Base-by-base conservation (phyloP, 2,888 invertebrate species). In the Sisyra terminalis region DNA sequence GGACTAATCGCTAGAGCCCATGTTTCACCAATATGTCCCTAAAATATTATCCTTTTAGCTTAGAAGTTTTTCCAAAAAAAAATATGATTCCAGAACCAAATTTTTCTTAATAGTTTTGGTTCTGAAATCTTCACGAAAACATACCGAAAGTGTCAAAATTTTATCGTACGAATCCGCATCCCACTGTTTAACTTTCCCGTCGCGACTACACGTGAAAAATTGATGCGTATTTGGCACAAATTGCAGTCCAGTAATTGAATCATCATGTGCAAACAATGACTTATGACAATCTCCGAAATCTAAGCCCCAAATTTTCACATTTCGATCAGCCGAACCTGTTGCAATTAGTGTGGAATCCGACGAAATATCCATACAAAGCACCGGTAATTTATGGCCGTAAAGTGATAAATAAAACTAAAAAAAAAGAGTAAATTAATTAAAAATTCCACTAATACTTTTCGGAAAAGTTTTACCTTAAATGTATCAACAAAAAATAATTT, bases 251-350 rank as follows among this genome's bases (percentile, higher is more conserved):
- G 89, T 92, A 8, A 98, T 78, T 0, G 93, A 87, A 60, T 94
- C 93, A 54, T 96, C 92, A 60, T 98, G 97, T 0, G 94, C 96
- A 61, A 94, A 90, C 50, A 97, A 71, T 0, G 93, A 93, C 54
- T 78, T 78, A 64, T 93, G 96, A 52, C 94, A 96, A 61, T 98
- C 94, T n/a, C 97, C 97, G 60, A 93, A 97, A 64, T 97, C 94
- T 65, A 97, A 72, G 29, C 97, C 97, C 97, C 97, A 99, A 47
- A 98, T 80, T 67, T 96, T 94, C 18, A 97, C 75, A 59, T 89
- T 94, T 32, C 93, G 75, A 66, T 98, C 98, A 0, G 87, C 86
- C 2, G 96, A 94, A 6, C 96, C 97, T 0, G 97, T 94, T 8
- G 79, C 87, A 48, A 97, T 82, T 16, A 97, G 59, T 8, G 75